Evolutionary conservation across 2,113 vertebrate species (phyloP), one percentile per base, ranked within the genome.

Genomic region (Colossoma macropomum): DNA sequence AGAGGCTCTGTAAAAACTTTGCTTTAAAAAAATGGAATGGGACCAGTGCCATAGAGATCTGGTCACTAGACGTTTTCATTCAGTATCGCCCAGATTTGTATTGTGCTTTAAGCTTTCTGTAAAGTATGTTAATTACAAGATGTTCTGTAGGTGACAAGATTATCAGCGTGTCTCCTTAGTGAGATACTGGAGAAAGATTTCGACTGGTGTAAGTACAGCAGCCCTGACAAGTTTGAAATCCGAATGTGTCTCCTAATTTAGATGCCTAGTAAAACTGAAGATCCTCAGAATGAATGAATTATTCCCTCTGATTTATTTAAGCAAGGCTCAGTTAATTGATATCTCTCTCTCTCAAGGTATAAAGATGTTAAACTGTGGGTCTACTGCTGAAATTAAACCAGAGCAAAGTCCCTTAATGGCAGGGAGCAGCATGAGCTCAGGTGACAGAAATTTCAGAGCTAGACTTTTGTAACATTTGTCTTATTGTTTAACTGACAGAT

Each of bases 121-220:
- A 45, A 45, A 34, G 5, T 63, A 30, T 81, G 34, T 32, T 82
- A 59, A 70, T 38, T 25, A 30, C 1, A 45, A 70, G 16, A 38
- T 84, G 48, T 89, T 76, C 81, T 38, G 41, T 75, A 93, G 93
- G 90, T 93, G 75, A 71, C 91, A 56, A 84, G 82, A 6, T 71
- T 86, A 79, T 89, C 91, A 62, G 88, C 89, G 54, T 87, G 86
- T 28, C 84, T 91, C 70, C 88, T 90, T 84, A 74, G n/a, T 50
- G 87, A 74, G 17, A 70, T 92, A 75, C 50, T 84, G 25, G 66
- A 75, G 48, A 91, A 87, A 87, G 90, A 90, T 87, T 93, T 92
- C 85, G 89, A 92, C 72, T 93, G 92, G 91, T 93, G 92, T 93
- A 89, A 93, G 92, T 93, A 91, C 59, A 45, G 27, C 17, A 45